Evolutionary conservation across 2,113 vertebrate species (phyloP).

Genomic region (Numida meleagris): DNA sequence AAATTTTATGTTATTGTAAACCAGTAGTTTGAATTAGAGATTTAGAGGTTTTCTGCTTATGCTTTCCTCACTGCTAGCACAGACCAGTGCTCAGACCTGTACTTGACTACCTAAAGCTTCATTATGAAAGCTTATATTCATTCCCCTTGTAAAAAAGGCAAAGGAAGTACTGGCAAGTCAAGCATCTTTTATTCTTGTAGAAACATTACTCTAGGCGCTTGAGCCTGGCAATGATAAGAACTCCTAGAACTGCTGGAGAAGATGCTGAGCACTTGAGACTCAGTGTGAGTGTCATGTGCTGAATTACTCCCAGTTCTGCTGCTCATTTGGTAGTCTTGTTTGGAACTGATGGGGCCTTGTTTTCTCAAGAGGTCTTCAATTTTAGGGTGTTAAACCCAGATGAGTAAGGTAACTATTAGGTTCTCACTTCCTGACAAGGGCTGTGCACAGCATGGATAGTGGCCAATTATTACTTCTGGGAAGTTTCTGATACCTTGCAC

Average conservation of each 20-base stretch:
- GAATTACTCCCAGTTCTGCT: slow-evolving; percentile 53
- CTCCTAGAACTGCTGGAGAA: neutral
- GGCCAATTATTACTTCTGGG: neutral
- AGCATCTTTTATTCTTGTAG: neutral
- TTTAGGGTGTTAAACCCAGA: neutral
- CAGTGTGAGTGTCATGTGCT: neutral
- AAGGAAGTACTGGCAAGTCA: neutral
- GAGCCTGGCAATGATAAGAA: neutral
- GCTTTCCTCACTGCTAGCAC: neutral
- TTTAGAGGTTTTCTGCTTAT: neutral
- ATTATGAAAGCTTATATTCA: neutral
- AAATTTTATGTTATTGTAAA: neutral
- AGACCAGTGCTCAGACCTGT: neutral
- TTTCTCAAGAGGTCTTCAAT: neutral
- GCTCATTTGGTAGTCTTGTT: neutral
- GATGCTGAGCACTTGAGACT: neutral
- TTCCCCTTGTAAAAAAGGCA: neutral
- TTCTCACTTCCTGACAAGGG: neutral
- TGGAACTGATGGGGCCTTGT: slow-evolving; percentile 2
- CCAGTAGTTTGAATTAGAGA: neutral
- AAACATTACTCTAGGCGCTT: neutral
- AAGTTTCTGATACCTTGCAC: neutral
- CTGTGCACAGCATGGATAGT: neutral
- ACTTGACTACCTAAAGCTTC: neutral
- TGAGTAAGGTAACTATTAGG: neutral